Conservation (phyloP, 2,797 vertebrate species). For the Sphenopsis melanotis region DNA sequence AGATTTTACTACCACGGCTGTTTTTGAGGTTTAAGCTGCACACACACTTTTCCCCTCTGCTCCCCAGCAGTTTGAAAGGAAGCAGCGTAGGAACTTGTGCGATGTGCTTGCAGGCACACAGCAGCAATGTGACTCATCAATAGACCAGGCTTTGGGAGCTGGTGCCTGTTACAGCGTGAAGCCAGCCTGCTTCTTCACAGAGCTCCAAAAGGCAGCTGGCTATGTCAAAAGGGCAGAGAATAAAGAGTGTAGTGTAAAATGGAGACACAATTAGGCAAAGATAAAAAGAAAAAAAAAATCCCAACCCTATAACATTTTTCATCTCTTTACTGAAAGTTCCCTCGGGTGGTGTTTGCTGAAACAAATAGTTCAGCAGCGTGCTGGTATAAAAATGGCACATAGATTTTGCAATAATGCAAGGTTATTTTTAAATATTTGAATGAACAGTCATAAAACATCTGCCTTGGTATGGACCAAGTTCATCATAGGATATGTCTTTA, state of each 20-base stretch:
- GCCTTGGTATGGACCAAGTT: not conserved
- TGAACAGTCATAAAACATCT: not conserved
- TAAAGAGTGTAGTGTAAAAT: slow-evolving; percentile 75
- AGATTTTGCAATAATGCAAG: not conserved
- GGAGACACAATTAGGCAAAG: slow-evolving; percentile 69
- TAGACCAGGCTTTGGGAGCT: slow-evolving; percentile 67
- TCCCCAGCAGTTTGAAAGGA: not conserved
- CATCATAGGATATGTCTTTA: not conserved
- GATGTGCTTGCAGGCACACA: slow-evolving; percentile 50
- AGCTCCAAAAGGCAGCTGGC: slow-evolving; percentile 76
- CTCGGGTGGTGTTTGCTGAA: slow-evolving; percentile 18
- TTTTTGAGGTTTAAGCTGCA: not conserved
- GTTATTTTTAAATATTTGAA: slow-evolving; percentile 27
- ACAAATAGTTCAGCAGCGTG: not conserved
- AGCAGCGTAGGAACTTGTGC: not conserved
- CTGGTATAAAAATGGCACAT: not conserved
- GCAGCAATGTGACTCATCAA: slow-evolving; percentile 69
- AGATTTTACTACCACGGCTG: not conserved
- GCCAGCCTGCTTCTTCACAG: slow-evolving; percentile 70
- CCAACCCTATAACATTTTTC: slow-evolving; percentile 47
- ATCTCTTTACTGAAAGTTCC: slow-evolving; percentile 34
- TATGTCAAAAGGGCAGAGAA: slow-evolving; percentile 78
- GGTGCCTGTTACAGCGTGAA: slow-evolving; percentile 81
- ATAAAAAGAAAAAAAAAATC: slow-evolving; percentile 33
- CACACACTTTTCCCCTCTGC: not conserved